Base-by-base conservation (phyloP, 2,113 vertebrate species). In the Panurus biarmicus region DNA sequence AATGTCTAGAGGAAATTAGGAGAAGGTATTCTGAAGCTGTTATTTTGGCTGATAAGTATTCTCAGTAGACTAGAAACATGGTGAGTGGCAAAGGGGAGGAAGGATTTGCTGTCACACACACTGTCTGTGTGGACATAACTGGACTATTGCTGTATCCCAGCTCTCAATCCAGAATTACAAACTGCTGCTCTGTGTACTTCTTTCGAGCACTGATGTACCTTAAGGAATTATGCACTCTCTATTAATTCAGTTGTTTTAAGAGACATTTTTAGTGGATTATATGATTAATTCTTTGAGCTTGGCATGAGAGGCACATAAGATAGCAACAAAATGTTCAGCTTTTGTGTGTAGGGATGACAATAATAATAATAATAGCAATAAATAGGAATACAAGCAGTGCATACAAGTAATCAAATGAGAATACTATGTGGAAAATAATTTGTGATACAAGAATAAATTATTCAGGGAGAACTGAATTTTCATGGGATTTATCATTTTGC, bases 401-500 rank as follows among this genome's bases (percentile, higher is more conserved):
- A 38, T 76, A 31, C 44, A 31, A 47, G 54, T 87, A 89, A 85
- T 91, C 67, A 83, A 79, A 31, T 67, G 69, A 54, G 57, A 81
- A 45, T 74, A 36, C 60, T 83, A 35, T 70, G 38, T 93, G 64
- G 51, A 71, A 95, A 91, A 91, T 67, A 67, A 85, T 54, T 70
- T 70, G 50, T 60, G 64, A 60, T 95, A 67, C 9, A 66, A 51
- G 54, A 80, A 88, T 84, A 91, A 93, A 93, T 93, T 88, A 76
- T 90, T 94, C 44, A 90, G 47, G 38, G 29, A 86, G 31, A 81
- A 60, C 60, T 84, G 82, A 70, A 88, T 95, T 85, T 96, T 92
- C 72, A 47, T 78, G 70, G 62, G 45, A 73, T 81, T 84, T 95
- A 31, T 92, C 31, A 81, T 96, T 95, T 93, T 85, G 75, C 67